Conservation (phyloP, 2,888 invertebrate genomes). For the Neoaliturus tenellus region DNA sequence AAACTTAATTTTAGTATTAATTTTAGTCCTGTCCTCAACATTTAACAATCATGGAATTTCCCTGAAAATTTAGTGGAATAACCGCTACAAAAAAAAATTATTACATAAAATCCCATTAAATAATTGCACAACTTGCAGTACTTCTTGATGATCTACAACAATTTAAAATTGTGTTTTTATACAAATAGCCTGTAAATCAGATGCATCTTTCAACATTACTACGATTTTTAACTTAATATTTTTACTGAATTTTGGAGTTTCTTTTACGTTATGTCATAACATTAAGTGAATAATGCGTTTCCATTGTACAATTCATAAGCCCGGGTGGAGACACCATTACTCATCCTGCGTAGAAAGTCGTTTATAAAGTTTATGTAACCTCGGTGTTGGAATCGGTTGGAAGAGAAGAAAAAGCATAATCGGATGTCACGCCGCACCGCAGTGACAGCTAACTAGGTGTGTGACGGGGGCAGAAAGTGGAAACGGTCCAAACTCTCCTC, state of each 20-base stretch:
- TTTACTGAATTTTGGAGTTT: not conserved
- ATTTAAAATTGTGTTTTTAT: too few species aligned
- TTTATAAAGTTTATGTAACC: constrained; percentile 12
- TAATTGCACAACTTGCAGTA: too few species aligned
- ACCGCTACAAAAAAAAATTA: too few species aligned
- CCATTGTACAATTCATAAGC: constrained; percentile 27
- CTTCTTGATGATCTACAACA: too few species aligned
- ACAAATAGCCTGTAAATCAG: too few species aligned
- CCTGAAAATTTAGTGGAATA: too few species aligned
- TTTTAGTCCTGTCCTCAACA: too few species aligned
- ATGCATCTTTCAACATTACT: not conserved
- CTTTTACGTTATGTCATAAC: not conserved
- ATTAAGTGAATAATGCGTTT: not conserved
- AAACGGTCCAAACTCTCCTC: not conserved
- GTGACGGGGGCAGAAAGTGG: constrained; percentile 21
- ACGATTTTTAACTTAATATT: not conserved
- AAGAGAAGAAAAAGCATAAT: constrained; percentile 1
- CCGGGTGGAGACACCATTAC: not conserved
- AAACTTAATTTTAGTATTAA: too few species aligned
- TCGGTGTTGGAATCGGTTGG: not conserved
- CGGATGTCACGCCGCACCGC: not conserved
- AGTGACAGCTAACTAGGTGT: not conserved
- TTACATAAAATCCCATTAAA: too few species aligned
- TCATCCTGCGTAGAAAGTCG: constrained; percentile 19
- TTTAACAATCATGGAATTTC: too few species aligned